Percentiles rank a stretch among this genome's conserved stretches.
Conservation (phyloP, 1,140 invertebrate species). For the Cydia pomonella region DNA sequence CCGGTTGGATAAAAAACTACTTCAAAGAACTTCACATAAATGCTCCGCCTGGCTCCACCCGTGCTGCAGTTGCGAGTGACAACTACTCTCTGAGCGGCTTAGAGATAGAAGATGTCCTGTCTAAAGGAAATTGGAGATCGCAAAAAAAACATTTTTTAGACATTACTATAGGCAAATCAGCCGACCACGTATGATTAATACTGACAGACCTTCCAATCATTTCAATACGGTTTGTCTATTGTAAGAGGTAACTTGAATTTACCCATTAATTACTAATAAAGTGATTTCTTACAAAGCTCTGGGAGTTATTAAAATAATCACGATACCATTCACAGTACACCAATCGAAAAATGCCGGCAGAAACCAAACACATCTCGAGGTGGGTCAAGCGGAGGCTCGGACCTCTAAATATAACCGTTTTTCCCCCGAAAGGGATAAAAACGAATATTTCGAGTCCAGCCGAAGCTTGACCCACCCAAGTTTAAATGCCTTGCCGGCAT, state of each 20-base stretch:
- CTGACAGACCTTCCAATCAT: too few relatives aligned
- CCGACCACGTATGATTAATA: neutral
- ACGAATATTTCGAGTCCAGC: slow-evolving; percentile 32
- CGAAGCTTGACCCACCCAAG: slow-evolving; percentile 25
- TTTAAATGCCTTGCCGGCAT: neutral
- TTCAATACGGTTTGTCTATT: too few relatives aligned
- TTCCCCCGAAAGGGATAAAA: slow-evolving; percentile 34
- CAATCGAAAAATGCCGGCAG: too few relatives aligned
- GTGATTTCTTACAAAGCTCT: too few relatives aligned
- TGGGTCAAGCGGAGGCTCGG: slow-evolving; percentile 8
- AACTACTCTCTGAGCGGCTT: slow-evolving; percentile 33
- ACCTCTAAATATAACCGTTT: slow-evolving; percentile 28
- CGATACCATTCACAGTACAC: too few relatives aligned
- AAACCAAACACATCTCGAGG: neutral
- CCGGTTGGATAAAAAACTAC: slow-evolving; percentile 48
- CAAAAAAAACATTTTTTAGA: slow-evolving; percentile 39
- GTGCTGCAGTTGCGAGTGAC: slow-evolving; percentile 40
- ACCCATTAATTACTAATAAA: too few relatives aligned
- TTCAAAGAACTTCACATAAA: slow-evolving; percentile 39
- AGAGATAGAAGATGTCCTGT: slow-evolving; percentile 34
- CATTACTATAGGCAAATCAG: slow-evolving; percentile 37
- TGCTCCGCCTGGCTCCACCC: slow-evolving; percentile 39
- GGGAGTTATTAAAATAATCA: too few relatives aligned
- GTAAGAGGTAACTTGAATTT: too few relatives aligned
- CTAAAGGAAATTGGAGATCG: slow-evolving; percentile 39